Evolutionary conservation across 2,888 invertebrate genomes (phyloP), one percentile per base, ranked within the genome.

Genomic region (Luperina nickerlii): DNA sequence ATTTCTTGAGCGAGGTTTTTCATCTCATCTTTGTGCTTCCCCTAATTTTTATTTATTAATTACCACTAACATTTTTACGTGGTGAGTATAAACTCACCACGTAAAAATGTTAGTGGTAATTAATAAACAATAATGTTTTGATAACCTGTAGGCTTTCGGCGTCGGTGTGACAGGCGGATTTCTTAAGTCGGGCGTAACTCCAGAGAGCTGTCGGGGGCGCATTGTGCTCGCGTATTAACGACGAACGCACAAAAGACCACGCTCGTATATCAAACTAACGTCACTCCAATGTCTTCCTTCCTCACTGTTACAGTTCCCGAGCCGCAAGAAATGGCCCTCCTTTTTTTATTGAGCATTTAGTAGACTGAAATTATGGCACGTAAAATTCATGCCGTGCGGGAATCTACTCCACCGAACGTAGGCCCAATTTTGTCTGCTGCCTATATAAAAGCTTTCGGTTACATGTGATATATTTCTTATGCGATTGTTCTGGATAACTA

Each of bases 231-330:
- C 91, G 94, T 95, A 96, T 96, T 96, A 96, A 95, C 96, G 96
- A 94, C 93, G 92, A 92, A 93, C 95, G 93, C 95, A 96, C 96
- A 96, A 96, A 96, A 95, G 96, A 92, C 93, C 92, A 90, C 91
- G 95, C 93, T 96, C 96, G 93, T 97, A 96, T 96, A 96, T 97
- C 96, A 97, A 96, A 96, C 96, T 95, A 96, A 96, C 96, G 96
- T 96, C 96, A 96, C 95, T 95, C 94, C 94, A 94, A 95, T 94
- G 96, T 96, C 96, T 96, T 96, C 96, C 96, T 96, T 96, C 96
- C 96, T 96, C 93, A 93, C 90, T 91, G 94, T 92, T 93, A 95
- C 94, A 93, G 93, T 92, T 91, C 92, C 92, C 92, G 92, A 90
- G 91, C 93, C 91, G 92, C 93, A 95, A 96, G 94, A 95, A 96